Evolutionary conservation across 2,797 vertebrate species (phyloP), one percentile per base, ranked within the genome.

Genomic region (Brachyrhaphis roseni): DNA sequence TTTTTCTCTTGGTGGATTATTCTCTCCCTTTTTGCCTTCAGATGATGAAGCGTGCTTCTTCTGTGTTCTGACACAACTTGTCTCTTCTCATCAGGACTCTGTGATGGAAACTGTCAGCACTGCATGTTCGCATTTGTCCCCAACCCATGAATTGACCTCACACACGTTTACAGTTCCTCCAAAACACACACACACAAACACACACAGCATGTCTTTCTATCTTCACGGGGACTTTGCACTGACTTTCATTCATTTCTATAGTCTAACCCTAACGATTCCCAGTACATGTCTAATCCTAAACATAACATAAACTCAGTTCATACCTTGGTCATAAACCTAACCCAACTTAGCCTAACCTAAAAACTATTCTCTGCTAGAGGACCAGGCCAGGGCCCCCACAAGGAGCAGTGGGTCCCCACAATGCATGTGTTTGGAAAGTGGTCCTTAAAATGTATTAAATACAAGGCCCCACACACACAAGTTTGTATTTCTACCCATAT

Each of bases 71-170:
- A 93, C 94, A 90, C 31, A 41, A 78, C 82, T 81, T 89, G 93
- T 94, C 93, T 88, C 85, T 84, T 94, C 88, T 57, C 85, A 93
- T 95, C 88, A 93, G 86, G 76, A 72, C 85, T 70, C 74, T 53
- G 81, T 92, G 93, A 94, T 90, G 84, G 93, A 94, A 85, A 87
- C 84, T 78, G 93, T 93, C 91, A 93, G 86, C 0, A 18, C 64
- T 78, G 86, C 84, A 82, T 77, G 71, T 84, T 89, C 8, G 16
- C 89, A 59, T 90, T 90, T 84, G 88, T 88, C 85, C 88, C 88
- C 86, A 84, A 91, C 91, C 92, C 91, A 91, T 86, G 86, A 91
- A 86, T 87, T 82, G 85, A 78, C 64, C 74, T 73, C 39, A 72
- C 81, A 76, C 77, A 82, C 75, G 59, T 46, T 75, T 45, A 23